Evolutionary conservation across 2,797 vertebrate species (phyloP), one percentile per base, ranked within the genome.

Genomic region (Menidia menidia): DNA sequence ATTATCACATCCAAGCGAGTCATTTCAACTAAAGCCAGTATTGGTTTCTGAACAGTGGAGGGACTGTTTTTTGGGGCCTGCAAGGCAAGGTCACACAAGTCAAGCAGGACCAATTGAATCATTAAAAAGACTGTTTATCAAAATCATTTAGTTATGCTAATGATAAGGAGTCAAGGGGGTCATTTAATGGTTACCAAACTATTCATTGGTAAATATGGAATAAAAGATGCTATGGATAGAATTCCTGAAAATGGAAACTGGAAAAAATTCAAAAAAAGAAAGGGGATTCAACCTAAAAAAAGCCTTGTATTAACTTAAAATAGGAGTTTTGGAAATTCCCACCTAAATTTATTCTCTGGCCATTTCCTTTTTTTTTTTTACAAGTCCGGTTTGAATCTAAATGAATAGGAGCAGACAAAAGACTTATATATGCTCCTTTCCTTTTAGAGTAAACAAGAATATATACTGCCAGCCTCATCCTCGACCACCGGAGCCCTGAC

Each of bases 31-130:
- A 68, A 84, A 78, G 74, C 67, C 47, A 16, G 16, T 4, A 32
- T n/a, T 52, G 31, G 31, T 65, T 50, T 39, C 31, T 45, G 59
- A 86, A 92, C 87, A 92, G 75, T 13, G 55, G 25, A 42, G 10
- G 44, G 10, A 70, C 57, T 92, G 88, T 91, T 76, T 60, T 32
- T 45, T 18, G 25, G 14, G 48, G 82, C 78, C 88, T 68, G 39
- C 19, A 56, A 42, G 86, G 81, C 71, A 60, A 77, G 74, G 87
- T 84, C 91, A 73, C 52, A 50, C 10, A 68, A 78, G 84, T 74
- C 89, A 81, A 64, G 80, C 82, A 71, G 61, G 73, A 88, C 84
- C 78, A 88, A 91, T 80, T 50, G 33, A 72, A 87, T 86, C 50
- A 82, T 71, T 71, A 66, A 73, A 83, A 78, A 71, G 59, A 50